Conservation (phyloP, 2,113 vertebrate species). For the Glaucomys volans region DNA sequence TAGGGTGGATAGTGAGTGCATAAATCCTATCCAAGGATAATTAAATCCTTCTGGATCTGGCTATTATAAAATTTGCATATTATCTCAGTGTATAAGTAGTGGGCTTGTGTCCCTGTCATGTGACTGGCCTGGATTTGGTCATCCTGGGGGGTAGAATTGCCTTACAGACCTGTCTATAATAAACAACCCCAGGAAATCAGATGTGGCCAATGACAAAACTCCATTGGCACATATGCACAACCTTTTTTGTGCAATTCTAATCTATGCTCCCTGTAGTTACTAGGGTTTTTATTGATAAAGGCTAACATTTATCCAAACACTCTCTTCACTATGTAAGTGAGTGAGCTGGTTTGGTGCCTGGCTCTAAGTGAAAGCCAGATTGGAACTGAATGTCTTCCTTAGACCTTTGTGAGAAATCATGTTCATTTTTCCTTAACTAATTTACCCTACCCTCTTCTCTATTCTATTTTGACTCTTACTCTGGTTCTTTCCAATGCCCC, state of each 20-base stretch:
- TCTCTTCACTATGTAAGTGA: background rate
- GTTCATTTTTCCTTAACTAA: background rate
- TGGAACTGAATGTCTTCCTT: background rate
- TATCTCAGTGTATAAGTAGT: background rate
- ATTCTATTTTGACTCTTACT: background rate
- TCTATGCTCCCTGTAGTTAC: background rate
- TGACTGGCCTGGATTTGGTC: background rate
- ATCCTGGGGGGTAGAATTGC: background rate
- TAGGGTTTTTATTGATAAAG: background rate
- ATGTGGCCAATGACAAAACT: background rate
- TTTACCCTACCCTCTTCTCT: background rate
- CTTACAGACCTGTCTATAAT: background rate
- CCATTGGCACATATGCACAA: background rate
- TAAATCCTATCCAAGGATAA: background rate
- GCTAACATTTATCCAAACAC: constrained; percentile 4
- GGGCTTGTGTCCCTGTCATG: background rate
- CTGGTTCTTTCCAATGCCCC: background rate
- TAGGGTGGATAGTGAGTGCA: background rate
- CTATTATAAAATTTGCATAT: background rate
- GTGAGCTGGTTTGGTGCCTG: background rate
- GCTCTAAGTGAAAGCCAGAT: background rate
- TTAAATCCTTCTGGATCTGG: background rate
- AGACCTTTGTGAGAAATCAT: background rate
- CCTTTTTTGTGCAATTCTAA: background rate
- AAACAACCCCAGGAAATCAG: background rate